Evolutionary conservation across 2,888 invertebrate genomes (phyloP).

Genomic region (Thera obeliscata): DNA sequence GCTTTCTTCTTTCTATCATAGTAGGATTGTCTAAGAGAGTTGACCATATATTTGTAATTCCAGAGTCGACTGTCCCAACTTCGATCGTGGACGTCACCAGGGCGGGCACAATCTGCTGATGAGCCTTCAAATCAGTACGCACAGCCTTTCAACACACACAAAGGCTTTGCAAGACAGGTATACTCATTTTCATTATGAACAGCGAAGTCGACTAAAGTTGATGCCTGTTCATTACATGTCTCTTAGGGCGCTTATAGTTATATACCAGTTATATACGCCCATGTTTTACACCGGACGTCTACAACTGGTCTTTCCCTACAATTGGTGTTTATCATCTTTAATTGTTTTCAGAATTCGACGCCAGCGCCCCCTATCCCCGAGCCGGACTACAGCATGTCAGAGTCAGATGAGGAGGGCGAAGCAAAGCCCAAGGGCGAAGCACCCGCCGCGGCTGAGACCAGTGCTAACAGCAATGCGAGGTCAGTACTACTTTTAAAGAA

Average conservation of each 20-base stretch:
- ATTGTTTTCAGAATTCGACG: slow-evolving; percentile 71
- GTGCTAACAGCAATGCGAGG: slow-evolving; percentile 90
- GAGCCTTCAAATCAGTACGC: slow-evolving; percentile 74
- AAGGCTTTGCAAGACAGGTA: slow-evolving; percentile 69
- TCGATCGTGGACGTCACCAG: slow-evolving; percentile 65
- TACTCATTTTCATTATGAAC: neutral
- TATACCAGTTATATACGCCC: too few species aligned
- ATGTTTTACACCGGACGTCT: too few species aligned
- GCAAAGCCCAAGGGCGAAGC: slow-evolving; percentile 82
- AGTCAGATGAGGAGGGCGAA: slow-evolving; percentile 90
- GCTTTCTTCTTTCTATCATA: too few species aligned
- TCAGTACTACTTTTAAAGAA: slow-evolving; percentile 36
- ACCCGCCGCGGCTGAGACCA: slow-evolving; percentile 86
- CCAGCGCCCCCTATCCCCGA: slow-evolving; percentile 93
- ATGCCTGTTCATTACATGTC: too few species aligned
- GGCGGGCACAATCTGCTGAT: slow-evolving; percentile 70
- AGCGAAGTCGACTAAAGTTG: too few species aligned
- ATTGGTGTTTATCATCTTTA: neutral
- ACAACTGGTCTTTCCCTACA: too few species aligned
- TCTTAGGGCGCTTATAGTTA: too few species aligned
- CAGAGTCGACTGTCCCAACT: slow-evolving; percentile 85
- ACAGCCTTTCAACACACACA: slow-evolving; percentile 75
- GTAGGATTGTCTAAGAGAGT: too few species aligned
- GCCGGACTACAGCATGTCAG: slow-evolving; percentile 95
- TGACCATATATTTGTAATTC: slow-evolving; percentile 1